Evolutionary conservation across 2,797 vertebrate species (phyloP), one percentile per base, ranked within the genome.

Genomic region (Pterois miles): DNA sequence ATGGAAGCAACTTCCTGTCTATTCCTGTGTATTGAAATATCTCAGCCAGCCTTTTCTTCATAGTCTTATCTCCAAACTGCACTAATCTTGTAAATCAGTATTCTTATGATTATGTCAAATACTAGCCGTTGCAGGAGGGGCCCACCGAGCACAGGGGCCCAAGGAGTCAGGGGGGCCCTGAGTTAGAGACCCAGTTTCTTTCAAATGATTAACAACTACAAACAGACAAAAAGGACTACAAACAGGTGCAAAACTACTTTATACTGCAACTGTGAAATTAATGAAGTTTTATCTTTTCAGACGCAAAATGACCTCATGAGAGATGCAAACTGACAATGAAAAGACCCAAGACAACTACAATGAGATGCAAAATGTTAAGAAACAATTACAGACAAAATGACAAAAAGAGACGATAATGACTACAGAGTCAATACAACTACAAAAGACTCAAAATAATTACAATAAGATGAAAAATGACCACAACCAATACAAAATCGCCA

Each of bases 1-100:
- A 68, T 79, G 80, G 68, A 83, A 84, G 23, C 50, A 59, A 33
- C 90, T 91, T 93, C 91, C 93, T 89, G 92, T 84, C 76, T 60
- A 3, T 46, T 74, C 69, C 73, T 68, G 31, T 65, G 18, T 66
- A 58, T 4, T 46, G 20, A 38, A n/a, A 43, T 1, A 53, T 43
- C 10, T 76, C 43, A 23, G 27, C 16, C 25, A 38, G 14, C 1
- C 23, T 56, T 50, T 57, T 36, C 7, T 52, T 65, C 13, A 58
- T 18, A 25, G 23, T 34, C 63, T 65, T 25, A n/a, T 5, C 50
- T 54, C 23, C 33, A 58, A 68, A 53, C 29, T 50, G 36, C 29
- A 33, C 52, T 56, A 34, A 9, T 13, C 69, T 60, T 65, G 76
- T 82, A 71, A 65, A 36, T 69, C 71, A 36, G 14, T 62, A 71